These are phyloP conservation scores for Stichodactyla mertensii DNA, from an alignment of 64 coral and sea anemone genomes.

Conservation along the genomic window DNA sequence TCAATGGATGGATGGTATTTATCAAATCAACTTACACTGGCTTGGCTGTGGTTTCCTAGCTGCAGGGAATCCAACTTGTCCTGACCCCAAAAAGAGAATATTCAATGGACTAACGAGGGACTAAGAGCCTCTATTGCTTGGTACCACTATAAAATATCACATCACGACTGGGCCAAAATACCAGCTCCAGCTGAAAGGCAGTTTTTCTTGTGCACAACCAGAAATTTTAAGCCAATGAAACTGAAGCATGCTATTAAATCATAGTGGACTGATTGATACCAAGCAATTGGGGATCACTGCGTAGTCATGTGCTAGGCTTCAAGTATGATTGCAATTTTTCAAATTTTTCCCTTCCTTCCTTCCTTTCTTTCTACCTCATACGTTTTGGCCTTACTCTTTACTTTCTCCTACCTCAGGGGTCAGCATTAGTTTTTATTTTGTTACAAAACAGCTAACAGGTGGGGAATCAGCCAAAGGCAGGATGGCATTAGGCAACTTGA, in stretches of 20 bases:
- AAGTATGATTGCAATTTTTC: not conserved
- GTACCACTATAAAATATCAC: not conserved
- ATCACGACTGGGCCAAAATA: too few relatives aligned
- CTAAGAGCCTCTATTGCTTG: not conserved
- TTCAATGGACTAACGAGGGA: not conserved
- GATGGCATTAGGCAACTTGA: too few relatives aligned
- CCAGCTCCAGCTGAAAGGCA: too few relatives aligned
- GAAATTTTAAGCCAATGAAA: too few relatives aligned
- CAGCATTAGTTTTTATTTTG: too few relatives aligned
- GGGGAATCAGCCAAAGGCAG: too few relatives aligned
- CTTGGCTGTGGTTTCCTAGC: not conserved
- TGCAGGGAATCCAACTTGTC: not conserved
- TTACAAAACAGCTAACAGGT: too few relatives aligned
- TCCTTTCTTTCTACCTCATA: not conserved
- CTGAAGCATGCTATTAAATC: too few relatives aligned
- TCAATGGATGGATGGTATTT: not conserved
- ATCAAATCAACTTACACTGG: not conserved
- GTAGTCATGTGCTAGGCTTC: not conserved
- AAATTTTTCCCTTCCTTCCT: not conserved
- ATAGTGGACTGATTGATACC: not conserved
- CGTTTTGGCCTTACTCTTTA: too few relatives aligned
- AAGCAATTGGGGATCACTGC: not conserved
- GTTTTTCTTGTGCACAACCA: too few relatives aligned
- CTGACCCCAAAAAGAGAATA: conserved; percentile 12
- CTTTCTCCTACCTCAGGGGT: too few relatives aligned